Conservation (phyloP, 2,888 invertebrate genomes). For the Drosophila aldrichi region DNA sequence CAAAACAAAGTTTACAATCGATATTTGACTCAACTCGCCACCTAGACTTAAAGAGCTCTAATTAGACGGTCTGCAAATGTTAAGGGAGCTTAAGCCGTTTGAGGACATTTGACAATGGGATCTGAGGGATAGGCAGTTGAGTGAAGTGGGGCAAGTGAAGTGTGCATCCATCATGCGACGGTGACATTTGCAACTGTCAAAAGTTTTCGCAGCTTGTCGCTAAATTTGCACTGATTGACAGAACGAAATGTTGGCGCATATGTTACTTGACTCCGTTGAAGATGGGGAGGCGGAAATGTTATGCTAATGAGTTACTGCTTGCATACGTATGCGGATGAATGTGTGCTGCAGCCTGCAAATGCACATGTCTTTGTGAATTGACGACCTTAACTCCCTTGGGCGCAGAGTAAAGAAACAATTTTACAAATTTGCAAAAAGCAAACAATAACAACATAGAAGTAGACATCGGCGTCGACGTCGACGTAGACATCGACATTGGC, state of each 20-base stretch:
- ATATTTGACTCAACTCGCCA: background rate
- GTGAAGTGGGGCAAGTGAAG: background rate
- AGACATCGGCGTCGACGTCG: constrained; percentile 49
- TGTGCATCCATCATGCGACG: constrained; percentile 59
- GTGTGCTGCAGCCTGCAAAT: constrained; percentile 17
- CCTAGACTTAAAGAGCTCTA: background rate
- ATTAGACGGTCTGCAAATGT: constrained; percentile 14
- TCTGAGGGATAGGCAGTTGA: background rate
- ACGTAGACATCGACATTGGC: constrained; percentile 31
- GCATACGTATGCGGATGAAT: constrained; percentile 30
- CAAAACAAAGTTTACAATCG: background rate
- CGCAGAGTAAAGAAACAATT: constrained; percentile 56
- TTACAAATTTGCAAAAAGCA: constrained; percentile 52
- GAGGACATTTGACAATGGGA: background rate
- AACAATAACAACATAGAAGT: constrained; percentile 43
- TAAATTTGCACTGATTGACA: constrained; percentile 71
- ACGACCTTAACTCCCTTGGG: constrained; percentile 16
- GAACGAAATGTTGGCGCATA: constrained; percentile 63
- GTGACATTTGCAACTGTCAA: constrained; percentile 72
- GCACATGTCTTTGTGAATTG: constrained; percentile 13
- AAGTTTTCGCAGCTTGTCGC: constrained; percentile 67
- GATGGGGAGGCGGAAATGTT: constrained; percentile 51
- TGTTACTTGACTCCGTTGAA: constrained; percentile 47
- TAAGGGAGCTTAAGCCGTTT: background rate
- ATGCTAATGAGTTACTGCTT: constrained; percentile 75